Conservation (phyloP, 2,113 vertebrate species). For the Charadrius vociferus region DNA sequence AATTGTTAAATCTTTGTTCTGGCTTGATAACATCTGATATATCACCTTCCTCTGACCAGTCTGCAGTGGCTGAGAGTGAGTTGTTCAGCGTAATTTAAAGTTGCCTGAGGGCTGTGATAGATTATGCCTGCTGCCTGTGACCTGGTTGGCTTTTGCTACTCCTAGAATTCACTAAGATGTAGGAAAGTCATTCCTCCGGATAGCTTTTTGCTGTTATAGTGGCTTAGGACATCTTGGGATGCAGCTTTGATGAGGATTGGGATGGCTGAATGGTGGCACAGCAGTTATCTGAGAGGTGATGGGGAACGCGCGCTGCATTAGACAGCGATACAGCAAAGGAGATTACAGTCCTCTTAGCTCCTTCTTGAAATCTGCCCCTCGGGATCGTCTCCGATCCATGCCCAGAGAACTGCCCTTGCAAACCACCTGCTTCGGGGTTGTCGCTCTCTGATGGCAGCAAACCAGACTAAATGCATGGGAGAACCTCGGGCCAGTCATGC, state of each 20-base stretch:
- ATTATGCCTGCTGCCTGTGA: background rate
- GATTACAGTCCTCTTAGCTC: background rate
- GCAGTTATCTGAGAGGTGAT: background rate
- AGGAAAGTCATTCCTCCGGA: background rate
- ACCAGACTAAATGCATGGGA: background rate
- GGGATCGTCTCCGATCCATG: background rate
- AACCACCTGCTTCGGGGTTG: background rate
- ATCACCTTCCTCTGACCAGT: background rate
- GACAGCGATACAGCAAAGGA: background rate
- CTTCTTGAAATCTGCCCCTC: background rate
- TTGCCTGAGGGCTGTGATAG: background rate
- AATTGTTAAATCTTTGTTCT: background rate
- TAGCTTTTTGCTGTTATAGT: background rate
- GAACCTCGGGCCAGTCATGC: background rate
- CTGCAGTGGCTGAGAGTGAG: background rate
- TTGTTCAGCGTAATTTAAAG: background rate
- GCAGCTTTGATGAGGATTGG: background rate
- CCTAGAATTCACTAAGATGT: background rate
- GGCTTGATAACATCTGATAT: background rate
- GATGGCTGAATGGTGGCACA: background rate
- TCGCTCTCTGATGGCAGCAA: background rate
- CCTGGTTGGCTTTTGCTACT: background rate
- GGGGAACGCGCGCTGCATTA: background rate
- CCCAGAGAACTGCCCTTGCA: background rate
- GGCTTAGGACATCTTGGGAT: background rate